Percentiles rank a stretch among this genome's conserved stretches.
These are phyloP conservation scores for Acrocyrtus sp. DNA, from an alignment of 2,888 invertebrate species.

Conservation along the genomic window DNA sequence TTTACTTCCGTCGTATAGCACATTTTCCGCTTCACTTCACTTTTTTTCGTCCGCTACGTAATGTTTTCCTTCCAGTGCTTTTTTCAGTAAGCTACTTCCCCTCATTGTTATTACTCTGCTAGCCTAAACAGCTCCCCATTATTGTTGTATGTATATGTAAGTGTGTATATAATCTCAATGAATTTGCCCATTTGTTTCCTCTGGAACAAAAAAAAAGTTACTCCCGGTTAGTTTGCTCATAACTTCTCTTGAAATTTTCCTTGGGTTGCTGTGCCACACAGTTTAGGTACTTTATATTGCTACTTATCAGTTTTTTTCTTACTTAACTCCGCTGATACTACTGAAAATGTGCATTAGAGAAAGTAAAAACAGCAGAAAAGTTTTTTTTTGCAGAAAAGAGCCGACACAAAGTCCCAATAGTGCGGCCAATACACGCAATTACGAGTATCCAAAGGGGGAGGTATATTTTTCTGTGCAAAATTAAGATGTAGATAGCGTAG, in stretches of 20 bases:
- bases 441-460: too few species aligned
- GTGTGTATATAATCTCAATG: background rate
- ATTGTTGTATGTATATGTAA: background rate
- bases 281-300: too few species aligned
- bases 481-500: constrained; percentile 10
- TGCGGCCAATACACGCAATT: too few species aligned
- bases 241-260: constrained; percentile 8
- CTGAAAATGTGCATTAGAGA: too few species aligned
- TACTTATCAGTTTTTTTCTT: too few species aligned
- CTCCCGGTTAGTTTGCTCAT: constrained; percentile 1
- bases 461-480: too few species aligned
- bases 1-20: too few species aligned
- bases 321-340: too few species aligned
- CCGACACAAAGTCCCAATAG: too few species aligned
- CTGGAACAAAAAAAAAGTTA: constrained; percentile 10
- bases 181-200: constrained; percentile 8
- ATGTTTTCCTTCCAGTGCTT: constrained; percentile 1
- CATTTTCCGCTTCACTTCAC: constrained; percentile 26
- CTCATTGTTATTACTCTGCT: background rate
- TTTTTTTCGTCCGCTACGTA: too few species aligned
- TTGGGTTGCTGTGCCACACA: background rate
- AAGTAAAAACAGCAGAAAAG: too few species aligned
- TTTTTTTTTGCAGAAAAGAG: too few species aligned
- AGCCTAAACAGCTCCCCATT: background rate
- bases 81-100: background rate